phyloP scores from a whole-genome alignment of 2,888 invertebrate species.

The Oscheius onirici region DNA sequence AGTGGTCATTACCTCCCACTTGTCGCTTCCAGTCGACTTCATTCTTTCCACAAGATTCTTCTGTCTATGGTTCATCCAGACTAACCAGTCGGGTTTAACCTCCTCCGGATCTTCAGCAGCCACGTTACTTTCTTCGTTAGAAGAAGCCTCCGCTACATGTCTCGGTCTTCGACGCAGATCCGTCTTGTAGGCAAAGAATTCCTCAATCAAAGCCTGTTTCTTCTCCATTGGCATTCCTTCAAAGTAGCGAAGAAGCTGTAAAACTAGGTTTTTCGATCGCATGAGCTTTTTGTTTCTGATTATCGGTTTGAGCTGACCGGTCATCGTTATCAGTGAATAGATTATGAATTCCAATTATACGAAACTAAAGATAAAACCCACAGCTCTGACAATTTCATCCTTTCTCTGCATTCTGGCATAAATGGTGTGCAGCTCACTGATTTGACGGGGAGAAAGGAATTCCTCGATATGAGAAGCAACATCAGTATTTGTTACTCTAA shows the following conservation, averaged over 20 bases:
- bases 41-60: conserved; percentile 14
- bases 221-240: conserved; percentile 40
- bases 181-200: conserved; percentile 44
- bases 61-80: conserved; percentile 36
- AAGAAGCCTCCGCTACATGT: background rate
- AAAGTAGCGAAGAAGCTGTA: conserved; percentile 41
- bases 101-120: conserved; percentile 31
- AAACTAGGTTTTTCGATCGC: background rate
- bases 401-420: conserved; percentile 35
- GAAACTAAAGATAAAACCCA: conserved; percentile 29
- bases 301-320: background rate
- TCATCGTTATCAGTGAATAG: conserved; percentile 15
- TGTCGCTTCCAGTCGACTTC: conserved; percentile 27
- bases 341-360: conserved; percentile 3
- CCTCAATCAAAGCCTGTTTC: conserved; percentile 36
- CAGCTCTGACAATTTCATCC: conserved; percentile 42
- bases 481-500: conserved; percentile 11
- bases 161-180: conserved; percentile 32
- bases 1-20: conserved; percentile 43
- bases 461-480: conserved; percentile 33
- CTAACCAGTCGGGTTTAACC: conserved; percentile 37
- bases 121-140: conserved; percentile 21
- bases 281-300: background rate
- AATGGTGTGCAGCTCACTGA: conserved; percentile 37
- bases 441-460: conserved; percentile 38